A percentile compares a stretch with the other conserved stretches of the same genome.
Conservation (phyloP, 2,113 vertebrate genomes). For the Sula dactylatra region DNA sequence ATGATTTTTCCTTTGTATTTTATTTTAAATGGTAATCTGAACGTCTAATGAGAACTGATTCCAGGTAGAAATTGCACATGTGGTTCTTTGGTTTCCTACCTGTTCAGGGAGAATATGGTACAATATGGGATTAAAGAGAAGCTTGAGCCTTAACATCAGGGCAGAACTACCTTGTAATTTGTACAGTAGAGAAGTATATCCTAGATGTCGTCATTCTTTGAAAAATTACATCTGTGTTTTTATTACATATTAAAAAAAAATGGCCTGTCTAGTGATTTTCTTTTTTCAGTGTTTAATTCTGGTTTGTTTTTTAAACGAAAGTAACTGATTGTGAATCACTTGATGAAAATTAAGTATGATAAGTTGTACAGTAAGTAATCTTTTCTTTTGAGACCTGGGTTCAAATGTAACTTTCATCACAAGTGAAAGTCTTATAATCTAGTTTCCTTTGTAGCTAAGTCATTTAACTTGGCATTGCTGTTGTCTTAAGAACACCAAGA, state of each 20-base stretch:
- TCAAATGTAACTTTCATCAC: conserved; percentile 13
- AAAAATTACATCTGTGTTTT: not conserved
- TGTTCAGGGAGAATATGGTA: not conserved
- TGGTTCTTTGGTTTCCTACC: not conserved
- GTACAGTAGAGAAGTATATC: not conserved
- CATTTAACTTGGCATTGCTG: not conserved
- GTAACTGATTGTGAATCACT: not conserved
- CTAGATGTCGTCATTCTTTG: not conserved
- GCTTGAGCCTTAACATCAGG: not conserved
- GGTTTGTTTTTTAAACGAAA: not conserved
- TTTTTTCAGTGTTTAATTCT: not conserved
- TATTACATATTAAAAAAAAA: not conserved
- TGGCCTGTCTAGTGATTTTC: not conserved
- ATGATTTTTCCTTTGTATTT: not conserved
- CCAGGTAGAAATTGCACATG: not conserved
- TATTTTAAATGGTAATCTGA: not conserved
- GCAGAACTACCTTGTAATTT: not conserved
- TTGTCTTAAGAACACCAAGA: not conserved
- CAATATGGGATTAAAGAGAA: not conserved
- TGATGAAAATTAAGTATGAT: not conserved
- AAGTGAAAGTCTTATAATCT: not conserved
- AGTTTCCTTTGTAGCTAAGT: not conserved
- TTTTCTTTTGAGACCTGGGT: conserved; percentile 27
- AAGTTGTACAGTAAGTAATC: not conserved
- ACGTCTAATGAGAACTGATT: not conserved